These are phyloP conservation scores for Cyclophora albipunctata DNA, from an alignment of 2,888 invertebrate genomes.

Conservation along the genomic window DNA sequence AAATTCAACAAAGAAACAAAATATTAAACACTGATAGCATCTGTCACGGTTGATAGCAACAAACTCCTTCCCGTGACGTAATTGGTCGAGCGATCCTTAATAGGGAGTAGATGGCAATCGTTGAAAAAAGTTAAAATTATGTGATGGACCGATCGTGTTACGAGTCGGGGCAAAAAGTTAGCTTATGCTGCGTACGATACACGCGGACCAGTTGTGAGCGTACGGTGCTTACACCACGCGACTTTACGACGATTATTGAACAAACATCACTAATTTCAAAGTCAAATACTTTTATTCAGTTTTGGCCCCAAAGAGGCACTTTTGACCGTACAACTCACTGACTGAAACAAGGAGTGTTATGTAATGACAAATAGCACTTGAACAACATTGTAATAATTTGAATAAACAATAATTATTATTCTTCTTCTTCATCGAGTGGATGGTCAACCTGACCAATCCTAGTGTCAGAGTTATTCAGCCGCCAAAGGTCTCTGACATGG, in stretches of 20 bases:
- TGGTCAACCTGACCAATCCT: too few species aligned
- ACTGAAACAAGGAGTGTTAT: too few species aligned
- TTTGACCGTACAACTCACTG: too few species aligned
- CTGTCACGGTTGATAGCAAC: conserved; percentile 37
- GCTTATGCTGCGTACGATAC: conserved; percentile 39
- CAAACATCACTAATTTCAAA: too few species aligned
- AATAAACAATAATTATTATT: too few species aligned
- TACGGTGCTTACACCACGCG: conserved; percentile 23
- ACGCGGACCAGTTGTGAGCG: conserved; percentile 3
- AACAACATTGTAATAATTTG: too few species aligned
- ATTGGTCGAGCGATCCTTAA: conserved; percentile 44
- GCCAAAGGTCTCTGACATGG: too few species aligned
- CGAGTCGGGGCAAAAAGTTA: conserved; percentile 50
- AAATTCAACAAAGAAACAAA: conserved; percentile 1
- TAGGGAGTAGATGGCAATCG: conserved; percentile 39
- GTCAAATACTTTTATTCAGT: too few species aligned
- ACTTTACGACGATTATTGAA: conserved; percentile 1
- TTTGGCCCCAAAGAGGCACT: too few species aligned
- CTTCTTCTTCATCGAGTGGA: too few species aligned
- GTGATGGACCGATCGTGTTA: conserved; percentile 69
- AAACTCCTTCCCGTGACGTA: conserved; percentile 29
- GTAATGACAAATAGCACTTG: too few species aligned
- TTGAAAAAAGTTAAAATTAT: conserved; percentile 60
- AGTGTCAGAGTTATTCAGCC: too few species aligned
- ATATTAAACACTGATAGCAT: conserved; percentile 30